Percentiles rank a stretch among this genome's conserved stretches.
These are phyloP conservation scores for Limnothrissa miodon DNA, from an alignment of 2,113 vertebrate species.

Conservation along the genomic window DNA sequence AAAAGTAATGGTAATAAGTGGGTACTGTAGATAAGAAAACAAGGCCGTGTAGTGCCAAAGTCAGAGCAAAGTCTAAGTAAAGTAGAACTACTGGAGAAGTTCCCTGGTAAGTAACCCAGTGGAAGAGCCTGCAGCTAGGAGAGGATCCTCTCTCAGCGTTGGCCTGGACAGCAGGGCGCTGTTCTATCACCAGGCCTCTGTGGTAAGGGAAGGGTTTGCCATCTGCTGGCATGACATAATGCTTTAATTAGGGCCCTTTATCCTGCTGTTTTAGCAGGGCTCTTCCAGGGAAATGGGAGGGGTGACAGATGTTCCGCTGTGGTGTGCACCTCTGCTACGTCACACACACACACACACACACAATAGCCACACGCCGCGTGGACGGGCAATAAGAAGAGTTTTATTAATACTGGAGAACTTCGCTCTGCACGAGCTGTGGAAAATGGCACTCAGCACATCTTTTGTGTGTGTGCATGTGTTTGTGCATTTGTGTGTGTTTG, in stretches of 20 bases:
- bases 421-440: neutral
- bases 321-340: neutral
- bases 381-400: neutral
- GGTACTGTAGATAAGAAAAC: neutral
- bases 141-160: neutral
- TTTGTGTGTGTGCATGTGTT: neutral
- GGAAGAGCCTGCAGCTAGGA: neutral
- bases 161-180: neutral
- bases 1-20: neutral
- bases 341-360: neutral
- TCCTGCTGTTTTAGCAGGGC: constrained; percentile 20
- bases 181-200: neutral
- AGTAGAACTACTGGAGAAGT: neutral
- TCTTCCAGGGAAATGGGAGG: constrained; percentile 18
- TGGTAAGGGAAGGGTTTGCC: constrained; percentile 27
- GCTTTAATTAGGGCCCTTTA: constrained; percentile 41
- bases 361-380: neutral
- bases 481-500: neutral
- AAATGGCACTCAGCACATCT: neutral
- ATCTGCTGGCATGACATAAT: constrained; percentile 45
- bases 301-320: constrained; percentile 37
- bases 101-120: neutral
- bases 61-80: neutral
- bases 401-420: neutral
- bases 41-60: neutral